Conservation (phyloP, 2,888 invertebrate genomes). For the Acanthosepion esculentum region DNA sequence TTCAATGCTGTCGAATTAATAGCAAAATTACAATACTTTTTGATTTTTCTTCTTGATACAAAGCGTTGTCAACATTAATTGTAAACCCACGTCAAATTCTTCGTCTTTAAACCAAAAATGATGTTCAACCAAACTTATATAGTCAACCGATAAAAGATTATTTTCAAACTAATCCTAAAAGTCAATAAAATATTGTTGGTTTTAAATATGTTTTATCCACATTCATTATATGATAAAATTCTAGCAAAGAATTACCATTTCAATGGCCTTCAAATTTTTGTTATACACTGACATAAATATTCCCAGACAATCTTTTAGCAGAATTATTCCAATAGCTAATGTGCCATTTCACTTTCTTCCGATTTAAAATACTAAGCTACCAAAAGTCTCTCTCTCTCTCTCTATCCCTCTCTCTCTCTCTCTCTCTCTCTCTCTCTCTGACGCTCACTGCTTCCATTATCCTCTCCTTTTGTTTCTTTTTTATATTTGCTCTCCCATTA, state of each 20-base stretch:
- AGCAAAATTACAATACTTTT: too few relatives aligned
- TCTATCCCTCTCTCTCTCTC: too few relatives aligned
- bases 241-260: neutral
- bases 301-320: neutral
- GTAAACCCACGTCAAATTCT: too few relatives aligned
- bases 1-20: too few relatives aligned
- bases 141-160: neutral
- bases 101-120: too few relatives aligned
- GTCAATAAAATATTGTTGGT: neutral
- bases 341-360: slow-evolving; percentile 16
- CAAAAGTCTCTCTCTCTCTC: neutral
- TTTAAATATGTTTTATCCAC: neutral
- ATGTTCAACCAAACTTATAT: neutral
- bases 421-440: too few relatives aligned
- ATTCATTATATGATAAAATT: neutral
- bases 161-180: neutral
- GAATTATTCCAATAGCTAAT: neutral
- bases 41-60: too few relatives aligned
- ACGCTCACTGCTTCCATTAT: too few relatives aligned
- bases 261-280: neutral
- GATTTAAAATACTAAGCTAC: neutral
- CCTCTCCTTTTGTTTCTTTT: too few relatives aligned
- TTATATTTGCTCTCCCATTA: too few relatives aligned
- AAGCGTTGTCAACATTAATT: too few relatives aligned
- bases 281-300: neutral